Evolutionary conservation across 2,113 vertebrate genomes (phyloP).

Genomic region (Scopus umbretta): DNA sequence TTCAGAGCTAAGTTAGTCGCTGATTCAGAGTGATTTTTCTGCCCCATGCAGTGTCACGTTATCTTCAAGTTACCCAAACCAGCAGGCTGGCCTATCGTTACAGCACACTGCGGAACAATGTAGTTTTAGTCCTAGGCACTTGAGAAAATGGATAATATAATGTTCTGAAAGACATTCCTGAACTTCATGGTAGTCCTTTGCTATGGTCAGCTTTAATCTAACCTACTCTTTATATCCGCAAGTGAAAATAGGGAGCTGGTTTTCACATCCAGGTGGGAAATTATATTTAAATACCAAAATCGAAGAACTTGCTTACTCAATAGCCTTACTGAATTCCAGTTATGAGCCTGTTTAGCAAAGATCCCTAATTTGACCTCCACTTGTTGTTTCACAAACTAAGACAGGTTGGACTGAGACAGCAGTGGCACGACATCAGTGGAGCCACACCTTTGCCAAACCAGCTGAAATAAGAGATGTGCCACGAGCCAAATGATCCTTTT

Average conservation of each 20-base stretch:
- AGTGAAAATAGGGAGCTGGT: neutral
- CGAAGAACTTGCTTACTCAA: neutral
- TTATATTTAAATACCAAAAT: neutral
- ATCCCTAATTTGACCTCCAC: neutral
- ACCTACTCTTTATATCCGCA: neutral
- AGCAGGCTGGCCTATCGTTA: neutral
- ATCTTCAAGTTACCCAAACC: neutral
- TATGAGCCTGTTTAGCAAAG: neutral
- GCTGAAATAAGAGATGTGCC: neutral
- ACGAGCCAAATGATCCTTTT: neutral
- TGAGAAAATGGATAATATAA: neutral
- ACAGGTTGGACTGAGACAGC: neutral
- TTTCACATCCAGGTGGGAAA: neutral
- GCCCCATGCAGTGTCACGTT: fast-evolving
- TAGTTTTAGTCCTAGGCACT: neutral
- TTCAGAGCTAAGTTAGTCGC: neutral
- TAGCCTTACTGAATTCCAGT: neutral
- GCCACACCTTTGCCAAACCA: constrained; percentile 8
- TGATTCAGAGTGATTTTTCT: neutral
- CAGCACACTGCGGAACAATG: neutral
- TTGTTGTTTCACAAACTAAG: neutral
- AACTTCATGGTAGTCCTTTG: neutral
- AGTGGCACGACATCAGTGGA: neutral
- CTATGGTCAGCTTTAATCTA: neutral
- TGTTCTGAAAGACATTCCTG: neutral